A percentile compares a stretch with the other conserved stretches of the same genome.
Evolutionary conservation across 2,113 vertebrate species (phyloP).

Genomic region (Sakesphorus luctuosus): DNA sequence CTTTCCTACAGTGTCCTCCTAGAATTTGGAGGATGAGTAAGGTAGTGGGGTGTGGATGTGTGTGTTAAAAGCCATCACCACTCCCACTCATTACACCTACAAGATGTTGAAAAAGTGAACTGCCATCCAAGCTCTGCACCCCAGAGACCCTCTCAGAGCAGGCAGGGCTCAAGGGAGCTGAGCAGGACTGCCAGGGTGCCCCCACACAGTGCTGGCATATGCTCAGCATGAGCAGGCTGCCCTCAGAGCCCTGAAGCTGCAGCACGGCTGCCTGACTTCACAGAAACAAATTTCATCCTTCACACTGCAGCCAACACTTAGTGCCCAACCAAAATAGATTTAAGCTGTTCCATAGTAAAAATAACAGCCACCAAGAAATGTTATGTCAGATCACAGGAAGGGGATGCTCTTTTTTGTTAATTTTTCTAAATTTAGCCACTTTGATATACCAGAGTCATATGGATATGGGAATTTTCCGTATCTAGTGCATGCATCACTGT

Average conservation of each 20-base stretch:
- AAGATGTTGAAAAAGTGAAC: neutral
- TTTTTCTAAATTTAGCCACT: constrained; percentile 11
- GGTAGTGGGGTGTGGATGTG: neutral
- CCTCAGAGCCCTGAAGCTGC: neutral
- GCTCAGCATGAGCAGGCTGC: neutral
- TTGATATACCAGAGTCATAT: neutral
- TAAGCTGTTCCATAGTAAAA: neutral
- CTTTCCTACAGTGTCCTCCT: neutral
- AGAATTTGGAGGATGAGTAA: neutral
- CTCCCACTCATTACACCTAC: neutral
- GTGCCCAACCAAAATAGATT: neutral
- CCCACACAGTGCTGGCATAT: fast-evolving
- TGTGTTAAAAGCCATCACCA: neutral
- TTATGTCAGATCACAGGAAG: constrained; percentile 12
- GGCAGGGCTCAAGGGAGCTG: fast-evolving
- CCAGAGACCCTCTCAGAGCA: neutral
- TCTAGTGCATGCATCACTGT: neutral
- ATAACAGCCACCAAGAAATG: neutral
- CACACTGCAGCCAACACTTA: neutral
- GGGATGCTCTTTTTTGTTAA: neutral
- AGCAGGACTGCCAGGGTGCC: neutral
- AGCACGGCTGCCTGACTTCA: fast-evolving
- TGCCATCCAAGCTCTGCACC: neutral
- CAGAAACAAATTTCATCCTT: neutral
- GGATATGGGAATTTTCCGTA: neutral